Percentiles rank a stretch among this genome's conserved stretches.
phyloP scores from a whole-genome alignment of 2,113 vertebrate genomes.

The Menura novaehollandiae region DNA sequence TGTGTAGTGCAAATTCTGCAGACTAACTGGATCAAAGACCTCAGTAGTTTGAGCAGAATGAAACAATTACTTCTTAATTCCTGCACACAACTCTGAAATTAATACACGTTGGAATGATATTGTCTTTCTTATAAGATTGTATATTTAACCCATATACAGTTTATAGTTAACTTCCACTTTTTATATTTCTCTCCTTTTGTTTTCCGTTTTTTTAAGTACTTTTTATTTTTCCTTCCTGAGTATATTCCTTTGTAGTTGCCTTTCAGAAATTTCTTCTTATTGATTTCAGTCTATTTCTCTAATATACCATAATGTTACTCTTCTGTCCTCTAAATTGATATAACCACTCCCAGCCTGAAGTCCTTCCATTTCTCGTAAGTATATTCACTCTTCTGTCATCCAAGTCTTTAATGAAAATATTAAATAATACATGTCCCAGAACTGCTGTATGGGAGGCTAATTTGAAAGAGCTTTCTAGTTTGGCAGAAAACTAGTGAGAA shows the following conservation, averaged over 20 bases:
- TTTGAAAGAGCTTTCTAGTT: background rate
- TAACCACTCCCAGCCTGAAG: background rate
- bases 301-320: background rate
- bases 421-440: background rate
- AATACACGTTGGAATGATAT: background rate
- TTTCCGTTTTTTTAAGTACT: background rate
- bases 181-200: background rate
- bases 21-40: background rate
- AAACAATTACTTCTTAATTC: background rate
- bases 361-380: background rate
- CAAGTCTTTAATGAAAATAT: background rate
- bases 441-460: background rate
- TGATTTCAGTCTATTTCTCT: background rate
- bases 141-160: background rate
- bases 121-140: background rate
- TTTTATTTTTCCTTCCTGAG: background rate
- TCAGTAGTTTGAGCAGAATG: background rate
- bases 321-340: background rate
- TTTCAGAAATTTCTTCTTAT: background rate
- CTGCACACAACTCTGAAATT: background rate
- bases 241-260: background rate
- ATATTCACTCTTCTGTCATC: background rate
- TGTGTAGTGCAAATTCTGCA: background rate
- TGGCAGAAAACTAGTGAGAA: background rate
- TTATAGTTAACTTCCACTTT: background rate